A percentile compares a stretch with the other conserved stretches of the same genome.
Conservation (phyloP, 2,113 vertebrate genomes). For the Prionailurus bengalensis region DNA sequence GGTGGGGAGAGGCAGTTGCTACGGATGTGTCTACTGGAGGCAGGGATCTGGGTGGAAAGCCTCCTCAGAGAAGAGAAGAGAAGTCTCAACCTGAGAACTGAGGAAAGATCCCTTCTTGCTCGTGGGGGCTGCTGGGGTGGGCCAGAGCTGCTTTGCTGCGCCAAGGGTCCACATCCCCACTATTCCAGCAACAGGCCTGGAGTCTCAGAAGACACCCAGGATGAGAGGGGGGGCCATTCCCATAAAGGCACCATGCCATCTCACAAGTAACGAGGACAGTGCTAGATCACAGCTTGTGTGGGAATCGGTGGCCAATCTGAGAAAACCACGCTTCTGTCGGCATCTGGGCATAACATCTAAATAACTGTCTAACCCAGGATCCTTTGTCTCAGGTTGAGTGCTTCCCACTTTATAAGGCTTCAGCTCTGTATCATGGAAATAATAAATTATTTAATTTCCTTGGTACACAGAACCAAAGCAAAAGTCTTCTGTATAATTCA, state of each 20-base stretch:
- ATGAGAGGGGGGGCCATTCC: neutral
- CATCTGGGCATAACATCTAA: neutral
- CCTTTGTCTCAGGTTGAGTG: neutral
- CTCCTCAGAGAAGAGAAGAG: neutral
- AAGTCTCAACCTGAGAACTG: neutral
- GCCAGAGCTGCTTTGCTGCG: neutral
- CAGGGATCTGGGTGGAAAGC: neutral
- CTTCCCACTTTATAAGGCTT: neutral
- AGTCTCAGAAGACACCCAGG: neutral
- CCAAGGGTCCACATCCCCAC: rapidly evolving
- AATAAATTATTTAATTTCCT: slow-evolving; percentile 77
- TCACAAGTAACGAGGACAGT: neutral
- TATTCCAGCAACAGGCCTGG: neutral
- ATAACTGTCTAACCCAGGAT: neutral
- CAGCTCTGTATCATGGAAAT: slow-evolving; percentile 3
- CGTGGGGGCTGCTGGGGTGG: neutral
- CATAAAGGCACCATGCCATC: neutral
- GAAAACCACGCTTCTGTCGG: neutral
- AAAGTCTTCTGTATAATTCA: slow-evolving; percentile 72
- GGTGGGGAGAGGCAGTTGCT: no score
- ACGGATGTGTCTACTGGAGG: neutral
- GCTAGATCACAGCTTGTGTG: neutral
- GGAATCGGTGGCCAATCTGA: neutral
- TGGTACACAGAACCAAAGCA: slow-evolving; percentile 66
- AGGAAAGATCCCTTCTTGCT: neutral